Base-by-base conservation (phyloP, 2,113 vertebrate species). In the Triplophysa tibetana region DNA sequence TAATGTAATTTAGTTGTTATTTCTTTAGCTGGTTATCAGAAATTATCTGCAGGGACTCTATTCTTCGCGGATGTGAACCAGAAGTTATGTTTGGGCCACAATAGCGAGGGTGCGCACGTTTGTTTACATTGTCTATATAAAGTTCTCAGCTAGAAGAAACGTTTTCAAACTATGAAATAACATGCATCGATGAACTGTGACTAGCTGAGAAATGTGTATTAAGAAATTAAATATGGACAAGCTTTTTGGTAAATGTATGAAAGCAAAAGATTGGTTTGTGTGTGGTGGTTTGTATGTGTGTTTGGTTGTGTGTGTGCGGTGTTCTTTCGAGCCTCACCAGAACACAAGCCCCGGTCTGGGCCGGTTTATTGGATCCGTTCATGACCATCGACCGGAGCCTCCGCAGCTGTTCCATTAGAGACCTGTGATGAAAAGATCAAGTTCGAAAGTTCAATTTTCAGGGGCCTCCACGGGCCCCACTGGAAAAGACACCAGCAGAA, bases 401-500 rank as follows among this genome's bases (percentile, higher is more conserved):
- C 87, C 93, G 95, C 76, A 98, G 86, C 86, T 98, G 96, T 81
- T 96, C 95, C 90, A 98, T 87, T 41, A 99, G 92, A 41, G 97
- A 95, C 82, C 97, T 98, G 83, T 1, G 0, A 45, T 74, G n/a
- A 2, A 68, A 26, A 82, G 2, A 76, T 38, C 13, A 16, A 17
- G 80, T 33, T 43, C 13, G 45, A 16, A 56, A 58, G 54, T 75
- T 70, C 2, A 78, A 29, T 70, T 78, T 70, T 70, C 19, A 83
- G 76, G 60, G 1, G 77, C 5, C 33, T 38, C 11, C 41, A 1
- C 23, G n/a, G 60, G 54, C 54, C 17, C 54, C 23, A 78, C 6
- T 24, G 29, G 64, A 12, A 21, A 64, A 76, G 62, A 21, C 17
- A 13, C 48, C 41, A 41, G 2, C 10, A 13, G 68, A 82, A 78